phyloP scores from a whole-genome alignment of 2,888 invertebrate genomes.

The Elmis aenea region DNA sequence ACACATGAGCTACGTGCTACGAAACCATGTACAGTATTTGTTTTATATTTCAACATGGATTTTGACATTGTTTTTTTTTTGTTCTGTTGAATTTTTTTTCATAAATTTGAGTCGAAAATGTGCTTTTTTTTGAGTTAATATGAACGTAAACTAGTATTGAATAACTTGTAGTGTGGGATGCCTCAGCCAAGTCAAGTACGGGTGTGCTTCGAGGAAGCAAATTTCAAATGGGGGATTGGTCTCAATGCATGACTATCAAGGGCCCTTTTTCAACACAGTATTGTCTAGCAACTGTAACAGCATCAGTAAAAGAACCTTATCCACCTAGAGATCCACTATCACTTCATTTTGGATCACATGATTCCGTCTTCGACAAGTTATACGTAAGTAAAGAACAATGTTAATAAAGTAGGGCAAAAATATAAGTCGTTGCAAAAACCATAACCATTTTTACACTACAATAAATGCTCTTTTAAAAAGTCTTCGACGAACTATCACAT shows the following conservation, averaged over 20 bases:
- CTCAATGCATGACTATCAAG: slow-evolving; percentile 50
- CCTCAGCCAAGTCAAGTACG: slow-evolving; percentile 54
- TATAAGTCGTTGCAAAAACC: too few species aligned
- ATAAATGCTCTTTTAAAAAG: too few species aligned
- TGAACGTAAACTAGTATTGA: too few species aligned
- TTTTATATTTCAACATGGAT: too few species aligned
- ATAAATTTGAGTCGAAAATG: too few species aligned
- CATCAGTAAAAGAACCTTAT: slow-evolving; percentile 31
- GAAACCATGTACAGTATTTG: too few species aligned
- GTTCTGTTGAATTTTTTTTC: too few species aligned
- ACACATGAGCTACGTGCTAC: too few species aligned
- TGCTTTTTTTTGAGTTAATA: neutral
- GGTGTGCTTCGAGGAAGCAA: slow-evolving; percentile 54
- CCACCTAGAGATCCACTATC: slow-evolving; percentile 32
- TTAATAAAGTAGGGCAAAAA: too few species aligned
- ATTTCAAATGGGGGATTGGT: slow-evolving; percentile 58
- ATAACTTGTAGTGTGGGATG: slow-evolving; percentile 67
- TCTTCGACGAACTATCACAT: too few species aligned
- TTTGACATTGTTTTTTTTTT: too few species aligned
- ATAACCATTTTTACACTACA: too few species aligned
- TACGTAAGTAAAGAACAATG: slow-evolving; percentile 44
- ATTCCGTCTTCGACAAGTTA: slow-evolving; percentile 36
- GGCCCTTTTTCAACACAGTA: slow-evolving; percentile 44
- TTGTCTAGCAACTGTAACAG: slow-evolving; percentile 38
- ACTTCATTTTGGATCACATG: slow-evolving; percentile 33